These are phyloP conservation scores for Phthorimaea operculella DNA, from an alignment of 1,140 invertebrate genomes.

Conservation along the genomic window DNA sequence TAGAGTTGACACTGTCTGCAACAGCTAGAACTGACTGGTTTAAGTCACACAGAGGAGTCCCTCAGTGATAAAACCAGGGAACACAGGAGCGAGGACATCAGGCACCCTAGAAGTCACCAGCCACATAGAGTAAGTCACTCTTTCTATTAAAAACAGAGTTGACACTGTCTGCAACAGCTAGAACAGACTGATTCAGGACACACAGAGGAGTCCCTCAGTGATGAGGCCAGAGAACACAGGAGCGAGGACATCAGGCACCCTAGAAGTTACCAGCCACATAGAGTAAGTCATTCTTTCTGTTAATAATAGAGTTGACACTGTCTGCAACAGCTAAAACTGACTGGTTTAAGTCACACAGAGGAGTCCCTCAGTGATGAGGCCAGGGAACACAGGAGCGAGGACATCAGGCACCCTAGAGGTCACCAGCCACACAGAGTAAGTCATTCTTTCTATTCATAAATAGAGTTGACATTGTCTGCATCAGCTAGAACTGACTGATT, in stretches of 20 bases:
- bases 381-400: slow-evolving; percentile 81
- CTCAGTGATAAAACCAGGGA: slow-evolving; percentile 57
- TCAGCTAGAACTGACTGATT: too few relatives aligned
- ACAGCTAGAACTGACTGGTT: too few relatives aligned
- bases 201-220: slow-evolving; percentile 39
- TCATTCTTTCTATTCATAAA: slow-evolving; percentile 2
- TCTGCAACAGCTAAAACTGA: not conserved
- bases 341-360: too few relatives aligned
- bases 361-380: slow-evolving; percentile 56
- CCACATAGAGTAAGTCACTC: too few relatives aligned
- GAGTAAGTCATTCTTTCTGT: slow-evolving; percentile 2
- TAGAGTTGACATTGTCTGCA: not conserved
- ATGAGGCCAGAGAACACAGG: slow-evolving; percentile 72
- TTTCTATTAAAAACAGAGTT: not conserved
- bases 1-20: not conserved
- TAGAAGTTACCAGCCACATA: slow-evolving; percentile 77
- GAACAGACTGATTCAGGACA: too few relatives aligned
- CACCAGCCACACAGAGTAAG: slow-evolving; percentile 71
- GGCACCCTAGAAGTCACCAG: too few relatives aligned
- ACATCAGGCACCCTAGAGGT: slow-evolving; percentile 81
- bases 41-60: too few relatives aligned
- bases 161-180: not conserved
- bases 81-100: too few relatives aligned
- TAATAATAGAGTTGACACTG: not conserved
- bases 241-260: slow-evolving; percentile 87